Conservation (phyloP, 2,797 vertebrate genomes). For the Trichosurus vulpecula region DNA sequence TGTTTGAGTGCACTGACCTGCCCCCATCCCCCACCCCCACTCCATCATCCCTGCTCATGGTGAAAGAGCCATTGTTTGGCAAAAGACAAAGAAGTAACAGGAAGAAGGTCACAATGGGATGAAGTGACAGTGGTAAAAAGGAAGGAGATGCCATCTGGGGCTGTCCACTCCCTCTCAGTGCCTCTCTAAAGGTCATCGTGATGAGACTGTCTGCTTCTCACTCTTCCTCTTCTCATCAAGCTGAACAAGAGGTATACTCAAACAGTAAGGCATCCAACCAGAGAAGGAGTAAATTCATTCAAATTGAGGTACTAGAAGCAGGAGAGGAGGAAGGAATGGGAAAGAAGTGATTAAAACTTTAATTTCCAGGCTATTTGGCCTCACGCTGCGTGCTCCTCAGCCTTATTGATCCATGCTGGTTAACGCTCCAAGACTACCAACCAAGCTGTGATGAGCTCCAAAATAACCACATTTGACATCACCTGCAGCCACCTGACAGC, state of each 20-base stretch:
- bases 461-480: background rate
- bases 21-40: background rate
- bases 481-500: background rate
- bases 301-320: background rate
- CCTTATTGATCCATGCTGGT: constrained; percentile 21
- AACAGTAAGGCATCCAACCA: constrained; percentile 11
- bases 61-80: background rate
- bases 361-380: constrained; percentile 46
- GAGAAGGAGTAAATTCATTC: constrained; percentile 51
- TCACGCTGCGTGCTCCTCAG: background rate
- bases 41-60: constrained; percentile 34
- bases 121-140: background rate
- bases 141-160: background rate
- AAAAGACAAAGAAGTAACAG: background rate
- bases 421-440: background rate
- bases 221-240: background rate
- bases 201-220: constrained; percentile 16
- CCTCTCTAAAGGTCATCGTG: constrained; percentile 45
- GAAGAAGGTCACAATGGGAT: constrained; percentile 36
- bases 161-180: background rate
- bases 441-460: background rate
- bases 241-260: background rate
- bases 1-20: background rate
- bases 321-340: background rate
- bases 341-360: constrained; percentile 56